phyloP scores from a whole-genome alignment of 2,113 vertebrate genomes.

The Pristiophorus japonicus region DNA sequence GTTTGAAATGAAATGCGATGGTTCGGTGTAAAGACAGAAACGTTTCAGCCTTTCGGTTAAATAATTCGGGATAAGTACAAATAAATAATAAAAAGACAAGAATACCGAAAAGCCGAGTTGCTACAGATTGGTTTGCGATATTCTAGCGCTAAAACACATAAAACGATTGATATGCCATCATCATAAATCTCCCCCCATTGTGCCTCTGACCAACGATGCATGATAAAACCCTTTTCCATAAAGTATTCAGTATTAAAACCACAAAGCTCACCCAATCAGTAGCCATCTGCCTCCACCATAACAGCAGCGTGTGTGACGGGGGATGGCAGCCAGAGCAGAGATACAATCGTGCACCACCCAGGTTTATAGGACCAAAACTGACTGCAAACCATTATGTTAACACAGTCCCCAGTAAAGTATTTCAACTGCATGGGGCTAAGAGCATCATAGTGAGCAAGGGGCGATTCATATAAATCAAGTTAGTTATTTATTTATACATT shows the following conservation, averaged over 20 bases:
- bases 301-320: constrained; percentile 61
- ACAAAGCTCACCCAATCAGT: constrained; percentile 78
- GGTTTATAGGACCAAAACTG: constrained; percentile 39
- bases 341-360: constrained; percentile 61
- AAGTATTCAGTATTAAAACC: constrained; percentile 72
- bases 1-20: neutral
- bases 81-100: neutral
- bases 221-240: constrained; percentile 77
- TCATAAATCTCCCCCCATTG: constrained; percentile 67
- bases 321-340: constrained; percentile 55
- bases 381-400: neutral
- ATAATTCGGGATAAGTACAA: neutral
- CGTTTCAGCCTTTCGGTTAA: neutral
- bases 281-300: constrained; percentile 79
- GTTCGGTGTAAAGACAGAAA: neutral
- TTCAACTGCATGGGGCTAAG: neutral
- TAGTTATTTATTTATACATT: neutral
- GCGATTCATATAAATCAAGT: neutral
- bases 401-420: neutral
- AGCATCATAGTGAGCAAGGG: neutral
- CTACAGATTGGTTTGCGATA: constrained; percentile 48
- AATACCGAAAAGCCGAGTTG: constrained; percentile 23
- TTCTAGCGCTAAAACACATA: constrained; percentile 49
- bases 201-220: constrained; percentile 70
- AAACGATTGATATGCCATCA: constrained; percentile 66